Percentiles rank a stretch among this genome's conserved stretches.
Conservation (phyloP, 1,140 invertebrate genomes). For the Lepidurus arcticus region DNA sequence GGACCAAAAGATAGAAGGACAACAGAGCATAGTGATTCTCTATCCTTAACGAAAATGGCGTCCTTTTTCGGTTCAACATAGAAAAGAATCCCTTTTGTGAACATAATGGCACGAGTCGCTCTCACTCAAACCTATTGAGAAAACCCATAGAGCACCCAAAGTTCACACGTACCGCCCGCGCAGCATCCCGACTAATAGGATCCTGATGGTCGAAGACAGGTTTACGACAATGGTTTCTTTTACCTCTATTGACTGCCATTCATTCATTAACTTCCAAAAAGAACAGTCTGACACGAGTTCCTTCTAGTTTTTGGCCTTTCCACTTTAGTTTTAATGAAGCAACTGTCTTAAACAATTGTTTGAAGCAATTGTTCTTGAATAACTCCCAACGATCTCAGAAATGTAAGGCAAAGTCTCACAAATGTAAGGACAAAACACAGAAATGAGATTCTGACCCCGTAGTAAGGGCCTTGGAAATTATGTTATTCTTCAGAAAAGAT, state of each 20-base stretch:
- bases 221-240: conserved; percentile 11
- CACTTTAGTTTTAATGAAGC: neutral
- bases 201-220: conserved; percentile 18
- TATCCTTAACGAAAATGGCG: neutral
- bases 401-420: neutral
- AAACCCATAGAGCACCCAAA: conserved; percentile 19
- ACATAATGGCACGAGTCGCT: neutral
- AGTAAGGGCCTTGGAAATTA: too few species aligned
- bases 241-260: neutral
- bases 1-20: neutral
- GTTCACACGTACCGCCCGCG: conserved; percentile 4
- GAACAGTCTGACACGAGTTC: too few species aligned
- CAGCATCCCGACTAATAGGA: conserved; percentile 15
- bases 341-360: neutral
- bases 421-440: neutral
- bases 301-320: too few species aligned
- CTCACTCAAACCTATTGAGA: neutral
- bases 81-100: neutral
- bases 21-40: too few species aligned
- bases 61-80: neutral
- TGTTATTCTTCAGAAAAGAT: too few species aligned
- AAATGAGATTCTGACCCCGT: too few species aligned
- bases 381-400: neutral
- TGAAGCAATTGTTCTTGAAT: neutral
- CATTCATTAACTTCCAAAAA: conserved; percentile 12